Base-by-base conservation (phyloP, 2,113 vertebrate genomes). In the Thalassarche chlororhynchos region DNA sequence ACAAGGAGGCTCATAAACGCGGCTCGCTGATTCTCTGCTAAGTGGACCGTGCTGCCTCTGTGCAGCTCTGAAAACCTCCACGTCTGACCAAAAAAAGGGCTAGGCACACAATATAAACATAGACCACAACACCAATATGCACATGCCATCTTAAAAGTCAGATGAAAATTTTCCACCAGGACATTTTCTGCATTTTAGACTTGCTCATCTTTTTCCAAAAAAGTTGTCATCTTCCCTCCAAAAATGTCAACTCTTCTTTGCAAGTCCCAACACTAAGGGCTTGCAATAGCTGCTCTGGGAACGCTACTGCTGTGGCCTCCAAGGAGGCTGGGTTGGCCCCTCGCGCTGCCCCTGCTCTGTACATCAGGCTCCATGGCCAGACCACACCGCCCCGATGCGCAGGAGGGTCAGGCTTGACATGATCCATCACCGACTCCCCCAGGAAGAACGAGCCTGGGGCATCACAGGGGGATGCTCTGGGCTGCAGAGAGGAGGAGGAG, bases 311-410 rank as follows among this genome's bases (percentile, higher is more conserved):
- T 55, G 28, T 32, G 29, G 29, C 44, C 44, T 58, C 46, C 24
- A 23, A 47, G 0, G 1, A 32, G 29, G 42, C 7, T 36, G 44
- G 20, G 15, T 6, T 40, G 36, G 36, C 18, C 12, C 19, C 14
- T 78, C 6, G 3, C 0, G 0, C 57, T 93, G 55, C 6, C 24
- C 40, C 26, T 20, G 46, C 64, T 49, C 69, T 40, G 60, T 38
- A 84, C 77, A 69, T 38, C 38, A 34, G 31, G 14, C 52, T 38
- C 12, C 55, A 15, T 3, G 17, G 72, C 31, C 34, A 7, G 24
- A 55, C 49, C 11, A 12, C 4, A 1, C 7, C 0, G 5, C 34
- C 52, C 6, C 5, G 14, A 3, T 1, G 25, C 8, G 1, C 14
- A 49, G 14, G 14, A 66, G 14, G 70, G 70, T 46, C 81, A 32